Percentiles rank a stretch among this genome's conserved stretches.
These are phyloP conservation scores for Conus betulinus DNA, from an alignment of 1,140 invertebrate genomes.

Conservation along the genomic window DNA sequence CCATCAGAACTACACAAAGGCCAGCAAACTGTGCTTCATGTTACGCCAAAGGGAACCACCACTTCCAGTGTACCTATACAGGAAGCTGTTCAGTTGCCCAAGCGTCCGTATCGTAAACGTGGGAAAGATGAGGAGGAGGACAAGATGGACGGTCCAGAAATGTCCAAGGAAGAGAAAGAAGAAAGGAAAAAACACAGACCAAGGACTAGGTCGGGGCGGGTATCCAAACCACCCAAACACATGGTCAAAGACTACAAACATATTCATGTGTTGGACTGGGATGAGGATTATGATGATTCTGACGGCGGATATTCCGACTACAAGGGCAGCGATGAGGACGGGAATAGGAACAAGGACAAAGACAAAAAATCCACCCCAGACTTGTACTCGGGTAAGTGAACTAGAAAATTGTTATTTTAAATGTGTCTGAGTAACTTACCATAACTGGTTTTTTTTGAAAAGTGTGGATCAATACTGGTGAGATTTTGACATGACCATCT, in stretches of 20 bases:
- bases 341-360: conserved; percentile 37
- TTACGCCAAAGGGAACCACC: background rate
- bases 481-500: no score
- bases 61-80: conserved; percentile 48
- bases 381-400: conserved; percentile 50
- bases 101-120: conserved; percentile 63
- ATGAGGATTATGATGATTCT: conserved; percentile 81
- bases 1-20: conserved; percentile 74
- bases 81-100: conserved; percentile 40
- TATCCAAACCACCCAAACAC: conserved; percentile 82
- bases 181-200: conserved; percentile 80
- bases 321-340: conserved; percentile 78
- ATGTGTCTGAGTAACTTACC: no score
- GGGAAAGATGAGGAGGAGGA: conserved; percentile 72
- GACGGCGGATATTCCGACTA: conserved; percentile 83
- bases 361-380: conserved; percentile 35
- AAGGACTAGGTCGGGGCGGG: conserved; percentile 80
- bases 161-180: conserved; percentile 78
- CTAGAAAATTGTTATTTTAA: background rate
- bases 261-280: conserved; percentile 80
- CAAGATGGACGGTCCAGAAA: conserved; percentile 68
- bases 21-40: conserved; percentile 14
- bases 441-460: no score
- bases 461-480: no score
- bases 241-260: conserved; percentile 84